Percentiles rank a stretch among this genome's conserved stretches.
phyloP scores from a whole-genome alignment of 2,797 vertebrate genomes.

The Todus mexicanus region DNA sequence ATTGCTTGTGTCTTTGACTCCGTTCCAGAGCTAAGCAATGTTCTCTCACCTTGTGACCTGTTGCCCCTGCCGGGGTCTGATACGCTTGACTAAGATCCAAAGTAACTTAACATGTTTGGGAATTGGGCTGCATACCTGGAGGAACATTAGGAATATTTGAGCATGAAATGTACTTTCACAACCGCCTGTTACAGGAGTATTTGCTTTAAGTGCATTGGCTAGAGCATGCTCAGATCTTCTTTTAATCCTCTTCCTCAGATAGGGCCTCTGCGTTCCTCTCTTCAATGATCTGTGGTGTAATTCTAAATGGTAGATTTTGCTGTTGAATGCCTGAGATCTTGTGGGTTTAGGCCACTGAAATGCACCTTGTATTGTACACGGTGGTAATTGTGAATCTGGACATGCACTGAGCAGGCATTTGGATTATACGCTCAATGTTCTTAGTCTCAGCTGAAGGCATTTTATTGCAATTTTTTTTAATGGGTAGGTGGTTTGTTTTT shows the following conservation, averaged over 20 bases:
- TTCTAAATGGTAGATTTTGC: rapidly evolving
- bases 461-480: not conserved
- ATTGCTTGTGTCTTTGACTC: slow-evolving; percentile 50
- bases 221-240: slow-evolving; percentile 48
- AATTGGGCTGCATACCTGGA: not conserved
- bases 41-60: not conserved
- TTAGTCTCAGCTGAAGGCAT: not conserved
- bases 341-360: too few species aligned
- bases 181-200: not conserved
- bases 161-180: slow-evolving; percentile 36
- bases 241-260: not conserved
- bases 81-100: not conserved
- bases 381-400: not conserved
- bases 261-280: not conserved
- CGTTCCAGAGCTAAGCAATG: slow-evolving; percentile 17
- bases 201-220: slow-evolving; percentile 29
- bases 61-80: not conserved
- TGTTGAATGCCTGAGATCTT: not conserved
- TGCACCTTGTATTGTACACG: not conserved
- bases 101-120: not conserved
- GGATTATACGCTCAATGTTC: not conserved
- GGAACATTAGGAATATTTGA: not conserved
- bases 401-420: not conserved
- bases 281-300: rapidly evolving
- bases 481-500: not conserved